Conservation (phyloP, 2,888 invertebrate species). For the Coenonympha glycerion region DNA sequence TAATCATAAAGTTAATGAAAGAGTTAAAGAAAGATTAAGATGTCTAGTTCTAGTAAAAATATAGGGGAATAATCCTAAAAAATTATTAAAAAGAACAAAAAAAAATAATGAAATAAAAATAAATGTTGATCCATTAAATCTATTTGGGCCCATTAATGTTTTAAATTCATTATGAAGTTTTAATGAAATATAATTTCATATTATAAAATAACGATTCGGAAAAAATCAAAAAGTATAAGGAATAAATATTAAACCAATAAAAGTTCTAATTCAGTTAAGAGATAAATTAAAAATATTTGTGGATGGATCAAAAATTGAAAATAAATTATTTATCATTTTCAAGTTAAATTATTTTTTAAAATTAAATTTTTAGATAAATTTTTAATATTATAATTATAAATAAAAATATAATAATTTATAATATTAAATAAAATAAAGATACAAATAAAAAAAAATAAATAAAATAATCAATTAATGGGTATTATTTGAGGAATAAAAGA, state of each 20-base stretch:
- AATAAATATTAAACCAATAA: conserved; percentile 68
- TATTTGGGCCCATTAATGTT: conserved; percentile 61
- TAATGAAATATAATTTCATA: conserved; percentile 66
- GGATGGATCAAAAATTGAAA: conserved; percentile 80
- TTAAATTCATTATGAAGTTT: conserved; percentile 76
- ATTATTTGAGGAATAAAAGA: conserved; percentile 83
- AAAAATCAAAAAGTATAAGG: conserved; percentile 73
- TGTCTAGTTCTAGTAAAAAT: conserved; percentile 83
- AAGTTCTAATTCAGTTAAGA: conserved; percentile 78
- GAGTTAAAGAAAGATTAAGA: conserved; percentile 73
- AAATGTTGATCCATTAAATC: conserved; percentile 67
- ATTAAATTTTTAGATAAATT: conserved; percentile 32
- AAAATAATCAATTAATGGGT: conserved; percentile 72
- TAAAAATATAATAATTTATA: conserved; percentile 68
- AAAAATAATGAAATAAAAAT: conserved; percentile 76
- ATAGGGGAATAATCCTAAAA: conserved; percentile 80
- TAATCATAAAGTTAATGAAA: conserved; percentile 79
- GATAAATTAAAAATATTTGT: conserved; percentile 68
- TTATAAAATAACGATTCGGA: conserved; percentile 66
- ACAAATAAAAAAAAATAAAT: conserved; percentile 57
- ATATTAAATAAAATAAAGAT: conserved; percentile 69
- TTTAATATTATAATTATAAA: conserved; percentile 40
- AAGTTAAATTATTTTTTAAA: conserved; percentile 43
- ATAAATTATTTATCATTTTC: conserved; percentile 82
- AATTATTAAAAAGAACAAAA: conserved; percentile 80